phyloP scores from a whole-genome alignment of 2,888 invertebrate species.

The Notodonta ziczac region DNA sequence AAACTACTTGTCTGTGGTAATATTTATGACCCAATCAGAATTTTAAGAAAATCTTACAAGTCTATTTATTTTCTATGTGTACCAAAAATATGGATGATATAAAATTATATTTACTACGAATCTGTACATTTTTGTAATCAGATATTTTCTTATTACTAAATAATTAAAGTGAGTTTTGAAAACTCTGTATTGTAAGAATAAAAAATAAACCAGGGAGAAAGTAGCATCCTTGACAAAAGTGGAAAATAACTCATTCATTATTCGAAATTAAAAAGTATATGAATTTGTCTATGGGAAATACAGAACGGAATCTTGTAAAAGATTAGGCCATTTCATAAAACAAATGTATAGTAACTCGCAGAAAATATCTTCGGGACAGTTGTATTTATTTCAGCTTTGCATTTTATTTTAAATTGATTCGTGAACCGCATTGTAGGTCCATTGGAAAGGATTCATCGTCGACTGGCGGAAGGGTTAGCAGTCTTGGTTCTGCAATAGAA shows the following conservation, averaged over 20 bases:
- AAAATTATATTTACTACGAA: no score
- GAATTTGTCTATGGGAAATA: slow-evolving; percentile 80
- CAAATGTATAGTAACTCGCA: slow-evolving; percentile 85
- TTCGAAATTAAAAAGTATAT: slow-evolving; percentile 74
- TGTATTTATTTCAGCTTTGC: slow-evolving; percentile 85
- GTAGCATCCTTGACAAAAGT: slow-evolving; percentile 55
- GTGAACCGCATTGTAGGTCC: slow-evolving; percentile 78
- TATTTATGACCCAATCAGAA: slow-evolving; percentile 21
- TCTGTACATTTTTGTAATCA: no score
- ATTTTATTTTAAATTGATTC: slow-evolving; percentile 83
- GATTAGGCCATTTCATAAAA: slow-evolving; percentile 86
- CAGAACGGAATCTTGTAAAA: slow-evolving; percentile 85
- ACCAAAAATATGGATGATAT: background rate
- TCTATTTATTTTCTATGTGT: background rate
- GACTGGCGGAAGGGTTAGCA: slow-evolving; percentile 82
- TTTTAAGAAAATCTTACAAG: background rate
- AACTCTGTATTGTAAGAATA: background rate
- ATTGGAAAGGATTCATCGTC: slow-evolving; percentile 78
- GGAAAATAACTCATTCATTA: slow-evolving; percentile 64
- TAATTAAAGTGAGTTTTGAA: background rate
- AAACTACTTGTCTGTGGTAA: slow-evolving; percentile 19
- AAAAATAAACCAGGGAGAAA: slow-evolving; percentile 35
- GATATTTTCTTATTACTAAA: no score
- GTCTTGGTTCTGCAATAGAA: slow-evolving; percentile 82
- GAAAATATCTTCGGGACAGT: slow-evolving; percentile 84